Base-by-base conservation (phyloP, 2,888 invertebrate genomes). In the Macrophya annulata region DNA sequence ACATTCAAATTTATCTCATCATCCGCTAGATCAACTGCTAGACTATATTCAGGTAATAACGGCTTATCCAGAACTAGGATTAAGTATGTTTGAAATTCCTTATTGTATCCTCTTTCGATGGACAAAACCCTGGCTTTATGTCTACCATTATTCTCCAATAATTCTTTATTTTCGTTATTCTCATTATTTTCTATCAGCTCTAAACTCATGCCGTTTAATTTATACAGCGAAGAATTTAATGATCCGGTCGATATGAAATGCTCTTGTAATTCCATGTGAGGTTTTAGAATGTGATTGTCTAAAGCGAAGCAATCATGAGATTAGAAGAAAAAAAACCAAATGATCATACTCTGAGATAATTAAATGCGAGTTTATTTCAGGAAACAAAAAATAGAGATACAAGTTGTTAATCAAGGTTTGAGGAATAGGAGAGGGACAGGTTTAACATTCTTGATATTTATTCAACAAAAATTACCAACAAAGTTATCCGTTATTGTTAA, bases 231-330 rank as follows among this genome's bases (percentile, higher is more conserved):
- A 72, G 86, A 68, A 68, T 88, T 85, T 65, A 81, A 59, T 15
- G 74, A 81, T 25, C 87, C 88, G 1, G 86, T 89, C 0, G 89
- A 88, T 1, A 85, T 84, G 55, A 87, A 89, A 68, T 87, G 86
- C 21, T 87, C 85, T 25, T 87, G 85, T 17, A 84, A 68, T 25
- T 86, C 86, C 76, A 84, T 71, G 62, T 88, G 62, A 2, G 89
- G 88, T 45, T 87, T 86, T 31, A 91, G 87, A 55, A 91, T 86
- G 65, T 90, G 90, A 85, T 90, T 90, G 77, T 91, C 90, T 90
- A 59, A 55, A 89, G 89, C 71, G 43, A 86, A 86, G n/a, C 25
- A 17, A 65, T 31, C 17, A 17, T 21, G 3, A 25, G 21, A 48
- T 45, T 10, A 71, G 45, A 25, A 65, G 31, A 2, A 31, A 31